Percentiles rank a stretch among this genome's conserved stretches.
Conservation (phyloP, 2,113 vertebrate genomes). For the Lophotis ruficrista region DNA sequence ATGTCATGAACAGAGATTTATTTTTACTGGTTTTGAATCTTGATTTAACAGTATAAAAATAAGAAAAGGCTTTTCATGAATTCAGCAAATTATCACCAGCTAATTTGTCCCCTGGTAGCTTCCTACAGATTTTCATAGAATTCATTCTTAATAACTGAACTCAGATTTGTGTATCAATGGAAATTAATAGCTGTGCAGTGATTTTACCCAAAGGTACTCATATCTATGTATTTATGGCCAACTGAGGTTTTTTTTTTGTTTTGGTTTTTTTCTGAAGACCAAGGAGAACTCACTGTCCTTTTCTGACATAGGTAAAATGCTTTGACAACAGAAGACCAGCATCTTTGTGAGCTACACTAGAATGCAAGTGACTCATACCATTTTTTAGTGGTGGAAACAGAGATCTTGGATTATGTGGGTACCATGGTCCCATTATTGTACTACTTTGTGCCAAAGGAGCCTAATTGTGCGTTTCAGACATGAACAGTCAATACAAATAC, state of each 20-base stretch:
- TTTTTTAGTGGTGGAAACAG: background rate
- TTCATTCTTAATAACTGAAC: background rate
- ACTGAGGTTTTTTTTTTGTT: background rate
- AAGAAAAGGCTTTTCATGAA: background rate
- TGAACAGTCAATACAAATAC: background rate
- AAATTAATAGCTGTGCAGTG: background rate
- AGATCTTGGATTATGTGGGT: background rate
- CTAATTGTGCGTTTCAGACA: background rate
- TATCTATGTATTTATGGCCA: background rate
- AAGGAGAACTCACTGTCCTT: background rate
- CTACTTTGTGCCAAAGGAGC: background rate
- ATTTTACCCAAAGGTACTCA: background rate
- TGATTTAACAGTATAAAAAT: background rate
- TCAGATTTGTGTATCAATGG: background rate
- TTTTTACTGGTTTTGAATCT: background rate
- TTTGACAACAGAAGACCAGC: background rate
- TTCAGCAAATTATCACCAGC: background rate
- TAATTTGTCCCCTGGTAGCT: slow-evolving; percentile 12
- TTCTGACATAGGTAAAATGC: background rate
- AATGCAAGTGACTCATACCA: background rate
- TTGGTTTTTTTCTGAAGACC: slow-evolving; percentile 10
- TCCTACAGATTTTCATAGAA: background rate
- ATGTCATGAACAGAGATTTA: background rate
- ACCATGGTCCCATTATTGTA: background rate
- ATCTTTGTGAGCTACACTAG: background rate